Base-by-base conservation (phyloP, 2,888 invertebrate genomes). In the Apamea sordens region DNA sequence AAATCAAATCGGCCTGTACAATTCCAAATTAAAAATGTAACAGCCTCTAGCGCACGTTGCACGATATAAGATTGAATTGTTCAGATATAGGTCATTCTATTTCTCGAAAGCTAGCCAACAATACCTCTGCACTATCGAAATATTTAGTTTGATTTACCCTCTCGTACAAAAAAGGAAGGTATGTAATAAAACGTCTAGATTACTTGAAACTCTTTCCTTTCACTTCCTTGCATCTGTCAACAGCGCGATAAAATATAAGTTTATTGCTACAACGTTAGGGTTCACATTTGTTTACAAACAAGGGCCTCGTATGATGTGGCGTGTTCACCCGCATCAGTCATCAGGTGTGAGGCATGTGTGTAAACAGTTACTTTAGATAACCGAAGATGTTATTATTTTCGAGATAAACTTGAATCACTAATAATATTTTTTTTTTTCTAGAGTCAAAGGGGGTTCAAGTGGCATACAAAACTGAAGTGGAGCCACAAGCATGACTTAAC, bases 261-360 rank as follows among this genome's bases (percentile, higher is more conserved):
- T 74, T 80, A 87, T 76, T 56, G 8, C 21, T 21, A 50, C 68
- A 76, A 56, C 0, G 32, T 76, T 72, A 80, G 47, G 41, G 85
- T 86, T 73, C 80, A 80, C 41, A 69, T 80, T 86, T 83, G 76
- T 86, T 86, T 83, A 84, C 84, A 76, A 76, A 76, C 63, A 70
- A 50, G 41, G 18, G 6, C 36, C 13, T 75, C 61, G 63, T 44
- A 64, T 64, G 64, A 76, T 64, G 65, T 70, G 84, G 24, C 24
- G n/a, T 74, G 76, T 71, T 77, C 70, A 71, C 36, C 24, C 28
- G 15, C 21, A 65, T 68, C 71, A 56, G 44, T 86, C 77, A 71
- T 71, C 77, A 68, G 47, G 67, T 68, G 41, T 68, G 50, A 65
- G 36, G 15, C 47, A 59, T 44, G 59, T 50, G 59, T 61, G 53